phyloP scores from a whole-genome alignment of 2,113 vertebrate species.

The Phycodurus eques region DNA sequence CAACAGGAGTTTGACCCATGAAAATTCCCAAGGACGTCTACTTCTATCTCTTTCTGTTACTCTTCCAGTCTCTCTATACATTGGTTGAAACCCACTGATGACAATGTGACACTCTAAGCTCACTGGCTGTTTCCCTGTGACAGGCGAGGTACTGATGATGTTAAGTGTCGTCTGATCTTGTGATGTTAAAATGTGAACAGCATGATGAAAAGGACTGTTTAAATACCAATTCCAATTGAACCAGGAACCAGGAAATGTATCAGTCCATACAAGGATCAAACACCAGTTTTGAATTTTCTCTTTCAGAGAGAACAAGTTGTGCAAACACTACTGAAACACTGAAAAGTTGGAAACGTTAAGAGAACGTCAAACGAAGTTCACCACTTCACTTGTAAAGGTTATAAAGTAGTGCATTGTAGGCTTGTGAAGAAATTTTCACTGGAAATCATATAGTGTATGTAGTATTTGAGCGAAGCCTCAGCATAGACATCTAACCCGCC shows the following conservation, averaged over 20 bases:
- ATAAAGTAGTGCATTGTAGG: background rate
- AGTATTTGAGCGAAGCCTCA: conserved; percentile 6
- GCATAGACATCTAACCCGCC: conserved; percentile 21
- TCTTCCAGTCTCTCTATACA: background rate
- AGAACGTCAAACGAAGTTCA: background rate
- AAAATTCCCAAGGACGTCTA: background rate
- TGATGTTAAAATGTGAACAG: background rate
- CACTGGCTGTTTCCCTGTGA: background rate
- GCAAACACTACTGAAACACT: background rate
- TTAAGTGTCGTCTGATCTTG: background rate
- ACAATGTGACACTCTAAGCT: background rate
- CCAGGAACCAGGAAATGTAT: too few species aligned
- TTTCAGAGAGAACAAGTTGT: background rate
- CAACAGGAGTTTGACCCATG: background rate
- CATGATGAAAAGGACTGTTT: too few species aligned
- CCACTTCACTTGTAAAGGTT: background rate
- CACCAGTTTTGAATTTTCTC: background rate
- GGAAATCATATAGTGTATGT: background rate
- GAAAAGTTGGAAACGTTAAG: background rate
- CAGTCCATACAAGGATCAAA: background rate
- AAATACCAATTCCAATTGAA: too few species aligned
- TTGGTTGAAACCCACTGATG: background rate
- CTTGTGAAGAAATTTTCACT: background rate
- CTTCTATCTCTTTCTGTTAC: background rate
- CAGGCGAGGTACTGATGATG: background rate